These are phyloP conservation scores for Hanleya hanleyi DNA, from an alignment of 2,888 invertebrate genomes.

Conservation along the genomic window DNA sequence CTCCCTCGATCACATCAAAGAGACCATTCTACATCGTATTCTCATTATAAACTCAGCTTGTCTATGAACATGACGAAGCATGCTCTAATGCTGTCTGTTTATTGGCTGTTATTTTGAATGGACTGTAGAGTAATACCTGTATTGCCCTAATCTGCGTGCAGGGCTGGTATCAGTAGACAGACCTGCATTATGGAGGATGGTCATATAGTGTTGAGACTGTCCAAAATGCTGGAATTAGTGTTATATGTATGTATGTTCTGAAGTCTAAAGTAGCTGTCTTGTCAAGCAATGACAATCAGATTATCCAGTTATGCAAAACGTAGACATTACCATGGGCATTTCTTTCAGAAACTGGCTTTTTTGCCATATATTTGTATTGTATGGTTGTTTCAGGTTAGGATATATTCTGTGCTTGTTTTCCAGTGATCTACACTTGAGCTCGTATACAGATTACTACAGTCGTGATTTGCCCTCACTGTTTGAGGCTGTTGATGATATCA, in stretches of 20 bases:
- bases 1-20: too few relatives aligned
- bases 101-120: too few relatives aligned
- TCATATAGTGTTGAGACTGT: too few relatives aligned
- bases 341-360: background rate
- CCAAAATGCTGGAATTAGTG: too few relatives aligned
- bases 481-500: constrained; percentile 41
- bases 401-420: constrained; percentile 25
- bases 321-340: background rate
- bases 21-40: too few relatives aligned
- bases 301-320: background rate
- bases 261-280: background rate
- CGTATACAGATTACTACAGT: constrained; percentile 87
- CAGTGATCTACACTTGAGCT: constrained; percentile 81
- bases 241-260: background rate
- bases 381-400: background rate
- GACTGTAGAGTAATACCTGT: too few relatives aligned
- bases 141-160: too few relatives aligned
- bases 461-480: constrained; percentile 85
- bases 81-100: too few relatives aligned
- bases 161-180: too few relatives aligned
- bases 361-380: background rate
- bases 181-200: too few relatives aligned
- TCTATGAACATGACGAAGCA: too few relatives aligned
- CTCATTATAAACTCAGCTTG: too few relatives aligned
- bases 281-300: background rate